Evolutionary conservation across 92 coral and sea anemone genomes (phyloP).

Genomic region (Micromussa lordhowensis): DNA sequence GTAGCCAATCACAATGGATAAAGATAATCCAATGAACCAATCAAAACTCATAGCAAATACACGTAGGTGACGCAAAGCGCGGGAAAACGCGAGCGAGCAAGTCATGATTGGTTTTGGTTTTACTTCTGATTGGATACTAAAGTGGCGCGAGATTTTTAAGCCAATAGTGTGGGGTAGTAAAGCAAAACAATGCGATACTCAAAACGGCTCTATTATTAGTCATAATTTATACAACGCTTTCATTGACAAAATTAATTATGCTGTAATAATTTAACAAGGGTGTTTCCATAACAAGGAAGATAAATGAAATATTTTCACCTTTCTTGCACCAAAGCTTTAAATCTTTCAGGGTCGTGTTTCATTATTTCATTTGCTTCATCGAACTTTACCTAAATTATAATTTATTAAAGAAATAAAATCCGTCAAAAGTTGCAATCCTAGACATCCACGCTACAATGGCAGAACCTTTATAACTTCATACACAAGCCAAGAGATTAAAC

Average conservation of each 20-base stretch:
- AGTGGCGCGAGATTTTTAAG: no score
- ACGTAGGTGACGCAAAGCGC: neutral
- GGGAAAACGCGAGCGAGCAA: neutral
- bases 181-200: no score
- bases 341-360: constrained; percentile 84
- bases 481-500: neutral
- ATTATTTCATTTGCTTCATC: constrained; percentile 94
- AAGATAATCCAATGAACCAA: no score
- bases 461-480: neutral
- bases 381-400: constrained; percentile 66
- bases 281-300: neutral
- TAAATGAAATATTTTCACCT: constrained; percentile 57
- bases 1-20: no score
- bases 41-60: neutral
- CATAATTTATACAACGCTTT: no score
- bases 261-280: no score
- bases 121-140: no score
- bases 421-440: no score
- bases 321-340: constrained; percentile 84
- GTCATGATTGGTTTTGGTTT: neutral
- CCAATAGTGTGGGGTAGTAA: no score
- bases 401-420: neutral
- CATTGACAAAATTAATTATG: no score
- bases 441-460: no score
- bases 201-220: no score